Evolutionary conservation across 2,888 invertebrate species (phyloP).

Genomic region (Pristionchus maxplancki): DNA sequence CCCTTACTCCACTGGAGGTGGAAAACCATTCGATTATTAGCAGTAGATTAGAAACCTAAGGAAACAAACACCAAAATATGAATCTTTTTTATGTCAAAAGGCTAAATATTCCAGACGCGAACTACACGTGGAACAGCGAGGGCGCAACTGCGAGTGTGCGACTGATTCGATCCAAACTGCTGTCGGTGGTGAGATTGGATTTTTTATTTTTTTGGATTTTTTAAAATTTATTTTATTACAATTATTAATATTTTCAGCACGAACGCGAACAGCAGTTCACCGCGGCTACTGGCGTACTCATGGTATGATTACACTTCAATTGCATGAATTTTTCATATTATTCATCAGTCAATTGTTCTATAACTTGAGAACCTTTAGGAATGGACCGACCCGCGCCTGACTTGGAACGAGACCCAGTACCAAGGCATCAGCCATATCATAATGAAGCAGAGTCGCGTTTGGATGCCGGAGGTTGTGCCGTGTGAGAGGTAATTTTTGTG

Average conservation of each 20-base stretch:
- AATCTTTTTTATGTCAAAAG: no score
- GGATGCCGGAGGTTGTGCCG: background rate
- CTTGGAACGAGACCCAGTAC: background rate
- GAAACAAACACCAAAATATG: no score
- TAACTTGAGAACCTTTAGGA: background rate
- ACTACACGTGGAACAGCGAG: background rate
- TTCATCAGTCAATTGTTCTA: background rate
- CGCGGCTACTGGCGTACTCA: background rate
- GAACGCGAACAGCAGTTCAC: background rate
- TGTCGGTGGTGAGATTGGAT: background rate
- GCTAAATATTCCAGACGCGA: background rate
- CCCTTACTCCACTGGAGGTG: background rate
- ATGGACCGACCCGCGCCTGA: background rate
- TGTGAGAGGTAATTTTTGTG: slow-evolving; percentile 23
- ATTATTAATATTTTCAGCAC: background rate
- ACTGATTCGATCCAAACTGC: background rate
- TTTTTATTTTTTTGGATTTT: background rate
- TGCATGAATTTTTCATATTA: background rate
- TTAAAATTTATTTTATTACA: background rate
- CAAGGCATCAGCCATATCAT: background rate
- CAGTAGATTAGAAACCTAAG: no score
- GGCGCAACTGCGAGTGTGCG: background rate
- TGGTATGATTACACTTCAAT: background rate
- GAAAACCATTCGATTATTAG: no score
- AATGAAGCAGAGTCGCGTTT: background rate